These are phyloP conservation scores for Oxyscelio sp. DNA, from an alignment of 2,888 invertebrate genomes.

Conservation along the genomic window DNA sequence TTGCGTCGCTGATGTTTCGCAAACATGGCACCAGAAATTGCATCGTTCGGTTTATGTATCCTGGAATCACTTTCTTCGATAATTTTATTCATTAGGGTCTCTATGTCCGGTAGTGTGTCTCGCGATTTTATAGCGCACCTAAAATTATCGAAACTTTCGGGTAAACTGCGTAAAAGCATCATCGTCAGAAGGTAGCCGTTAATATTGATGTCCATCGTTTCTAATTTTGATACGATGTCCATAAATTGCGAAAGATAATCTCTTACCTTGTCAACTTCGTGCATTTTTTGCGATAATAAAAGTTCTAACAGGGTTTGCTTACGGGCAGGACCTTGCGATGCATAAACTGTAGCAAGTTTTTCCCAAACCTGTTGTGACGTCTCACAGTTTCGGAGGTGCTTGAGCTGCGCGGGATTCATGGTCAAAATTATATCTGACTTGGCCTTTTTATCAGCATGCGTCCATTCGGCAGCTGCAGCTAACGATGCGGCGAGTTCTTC, in stretches of 20 bases:
- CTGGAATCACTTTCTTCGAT: neutral
- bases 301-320: conserved; percentile 19
- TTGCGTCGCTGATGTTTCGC: neutral
- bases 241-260: too few relatives aligned
- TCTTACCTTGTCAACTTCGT: conserved; percentile 19
- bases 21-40: neutral
- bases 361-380: conserved; percentile 33
- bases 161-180: conserved; percentile 19
- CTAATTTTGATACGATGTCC: conserved; percentile 50
- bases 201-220: conserved; percentile 40
- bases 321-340: conserved; percentile 40
- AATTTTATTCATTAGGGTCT: neutral
- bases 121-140: neutral
- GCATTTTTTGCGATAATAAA: conserved; percentile 16
- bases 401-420: conserved; percentile 32
- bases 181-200: conserved; percentile 22
- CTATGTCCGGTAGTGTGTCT: conserved; percentile 49
- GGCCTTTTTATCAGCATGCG: conserved; percentile 14
- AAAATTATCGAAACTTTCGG: conserved; percentile 18
- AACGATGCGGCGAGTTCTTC: neutral
- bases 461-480: neutral
- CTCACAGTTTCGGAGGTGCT: conserved; percentile 23
- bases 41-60: neutral
- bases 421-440: conserved; percentile 38
- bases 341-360: conserved; percentile 25